Percentiles rank a stretch among this genome's conserved stretches.
Conservation (phyloP, 2,113 vertebrate genomes). For the Lates calcarifer region DNA sequence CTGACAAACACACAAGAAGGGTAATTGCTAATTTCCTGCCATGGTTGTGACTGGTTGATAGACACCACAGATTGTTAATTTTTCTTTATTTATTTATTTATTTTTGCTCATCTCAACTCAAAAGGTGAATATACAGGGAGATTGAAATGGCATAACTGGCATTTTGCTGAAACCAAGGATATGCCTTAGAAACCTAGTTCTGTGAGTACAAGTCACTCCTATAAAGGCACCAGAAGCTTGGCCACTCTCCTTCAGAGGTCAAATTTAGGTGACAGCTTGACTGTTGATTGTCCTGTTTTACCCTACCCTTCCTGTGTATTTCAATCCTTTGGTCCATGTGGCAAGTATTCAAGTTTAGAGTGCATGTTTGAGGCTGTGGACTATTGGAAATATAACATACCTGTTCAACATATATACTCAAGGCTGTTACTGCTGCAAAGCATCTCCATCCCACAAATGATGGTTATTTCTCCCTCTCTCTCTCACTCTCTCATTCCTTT, state of each 20-base stretch:
- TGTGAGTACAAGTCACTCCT: background rate
- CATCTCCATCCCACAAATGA: background rate
- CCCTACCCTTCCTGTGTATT: background rate
- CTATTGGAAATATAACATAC: background rate
- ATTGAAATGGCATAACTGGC: background rate
- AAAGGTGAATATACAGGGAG: constrained; percentile 12
- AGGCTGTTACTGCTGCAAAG: background rate
- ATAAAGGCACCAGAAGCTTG: background rate
- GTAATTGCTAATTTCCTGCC: constrained; percentile 4
- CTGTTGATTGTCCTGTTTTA: background rate
- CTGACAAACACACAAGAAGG: background rate
- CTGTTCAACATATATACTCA: constrained; percentile 1
- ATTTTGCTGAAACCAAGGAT: background rate
- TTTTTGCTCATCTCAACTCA: constrained; percentile 35
- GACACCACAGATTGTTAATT: constrained; percentile 22
- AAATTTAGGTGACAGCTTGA: background rate
- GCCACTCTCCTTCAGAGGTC: background rate
- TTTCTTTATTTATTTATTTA: too few relatives aligned
- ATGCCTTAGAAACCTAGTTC: background rate
- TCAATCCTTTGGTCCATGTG: background rate
- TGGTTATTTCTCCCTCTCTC: background rate
- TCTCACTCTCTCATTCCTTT: background rate
- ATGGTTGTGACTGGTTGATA: background rate
- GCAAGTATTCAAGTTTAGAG: background rate
- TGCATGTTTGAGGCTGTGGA: background rate